A percentile compares a stretch with the other conserved stretches of the same genome.
Conservation (phyloP, 2,888 invertebrate genomes). For the Drosophila putrida region DNA sequence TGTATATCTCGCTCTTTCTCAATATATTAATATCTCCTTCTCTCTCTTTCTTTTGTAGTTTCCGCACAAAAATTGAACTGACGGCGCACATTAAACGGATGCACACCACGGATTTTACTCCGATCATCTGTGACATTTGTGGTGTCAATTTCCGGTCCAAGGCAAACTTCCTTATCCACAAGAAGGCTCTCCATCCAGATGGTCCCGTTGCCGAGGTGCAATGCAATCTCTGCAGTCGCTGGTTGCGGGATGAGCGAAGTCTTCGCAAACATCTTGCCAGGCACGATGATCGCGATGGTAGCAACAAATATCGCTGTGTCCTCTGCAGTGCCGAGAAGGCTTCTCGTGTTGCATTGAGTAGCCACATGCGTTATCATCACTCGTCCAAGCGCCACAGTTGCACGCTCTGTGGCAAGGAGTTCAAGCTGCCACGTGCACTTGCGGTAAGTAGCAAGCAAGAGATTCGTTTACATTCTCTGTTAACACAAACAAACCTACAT, state of each 20-base stretch:
- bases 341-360: constrained; percentile 65
- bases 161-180: constrained; percentile 71
- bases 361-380: constrained; percentile 76
- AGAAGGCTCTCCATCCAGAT: constrained; percentile 73
- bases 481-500: too few relatives aligned
- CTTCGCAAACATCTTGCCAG: constrained; percentile 69
- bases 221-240: constrained; percentile 67
- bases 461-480: too few relatives aligned
- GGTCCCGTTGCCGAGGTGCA: constrained; percentile 72
- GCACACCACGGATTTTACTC: constrained; percentile 70
- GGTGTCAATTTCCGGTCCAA: constrained; percentile 71
- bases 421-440: constrained; percentile 62
- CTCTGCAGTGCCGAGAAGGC: constrained; percentile 68
- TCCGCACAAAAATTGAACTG: constrained; percentile 71
- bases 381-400: constrained; percentile 70
- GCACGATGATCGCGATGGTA: constrained; percentile 68
- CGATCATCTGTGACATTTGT: constrained; percentile 77
- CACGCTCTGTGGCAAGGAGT: constrained; percentile 69
- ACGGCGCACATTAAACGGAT: constrained; percentile 71
- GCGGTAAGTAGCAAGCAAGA: constrained; percentile 50
- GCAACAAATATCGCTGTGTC: constrained; percentile 65
- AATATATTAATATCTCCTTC: not conserved
- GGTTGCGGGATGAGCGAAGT: constrained; percentile 72
- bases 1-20: not conserved
- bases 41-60: constrained; percentile 35